These are phyloP conservation scores for Caenorhabditis drosophilae DNA, from an alignment of 2,888 invertebrate species.

Conservation along the genomic window DNA sequence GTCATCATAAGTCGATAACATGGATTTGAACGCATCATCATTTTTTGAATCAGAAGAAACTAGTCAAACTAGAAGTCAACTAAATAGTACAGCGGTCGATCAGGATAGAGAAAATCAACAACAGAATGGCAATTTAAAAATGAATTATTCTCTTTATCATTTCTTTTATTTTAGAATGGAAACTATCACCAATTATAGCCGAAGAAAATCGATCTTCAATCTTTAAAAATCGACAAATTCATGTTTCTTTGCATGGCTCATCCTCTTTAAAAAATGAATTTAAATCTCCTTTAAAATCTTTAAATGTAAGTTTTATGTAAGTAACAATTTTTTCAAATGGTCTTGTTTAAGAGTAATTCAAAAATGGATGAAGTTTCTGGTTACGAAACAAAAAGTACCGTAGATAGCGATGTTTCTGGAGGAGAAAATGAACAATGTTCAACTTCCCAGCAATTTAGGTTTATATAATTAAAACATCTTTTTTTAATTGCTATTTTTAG, in stretches of 20 bases:
- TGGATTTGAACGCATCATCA: constrained; percentile 35
- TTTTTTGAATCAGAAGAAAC: constrained; percentile 28
- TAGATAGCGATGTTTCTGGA: neutral
- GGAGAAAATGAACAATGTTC: neutral
- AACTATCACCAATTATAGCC: constrained; percentile 26
- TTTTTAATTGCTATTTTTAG: neutral
- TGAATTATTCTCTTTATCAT: neutral
- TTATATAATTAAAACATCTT: too few species aligned
- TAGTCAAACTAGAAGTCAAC: constrained; percentile 6
- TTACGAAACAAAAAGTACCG: constrained; percentile 15
- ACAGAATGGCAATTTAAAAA: constrained; percentile 14
- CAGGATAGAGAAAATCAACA: constrained; percentile 9
- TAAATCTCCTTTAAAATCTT: constrained; percentile 9
- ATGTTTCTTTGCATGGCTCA: neutral
- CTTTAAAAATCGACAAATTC: constrained; percentile 1
- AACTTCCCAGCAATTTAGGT: neutral
- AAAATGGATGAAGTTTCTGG: constrained; percentile 9
- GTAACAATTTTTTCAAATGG: too few species aligned
- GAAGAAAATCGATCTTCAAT: constrained; percentile 9
- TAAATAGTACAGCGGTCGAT: constrained; percentile 33
- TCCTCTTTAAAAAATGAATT: neutral
- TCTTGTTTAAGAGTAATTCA: too few species aligned
- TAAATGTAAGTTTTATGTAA: constrained; percentile 2
- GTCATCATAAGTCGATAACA: too few species aligned
- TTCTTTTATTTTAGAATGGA: constrained; percentile 26